These are phyloP conservation scores for Lordiphosa fenestrarum DNA, from an alignment of 2,888 invertebrate species.

Conservation along the genomic window DNA sequence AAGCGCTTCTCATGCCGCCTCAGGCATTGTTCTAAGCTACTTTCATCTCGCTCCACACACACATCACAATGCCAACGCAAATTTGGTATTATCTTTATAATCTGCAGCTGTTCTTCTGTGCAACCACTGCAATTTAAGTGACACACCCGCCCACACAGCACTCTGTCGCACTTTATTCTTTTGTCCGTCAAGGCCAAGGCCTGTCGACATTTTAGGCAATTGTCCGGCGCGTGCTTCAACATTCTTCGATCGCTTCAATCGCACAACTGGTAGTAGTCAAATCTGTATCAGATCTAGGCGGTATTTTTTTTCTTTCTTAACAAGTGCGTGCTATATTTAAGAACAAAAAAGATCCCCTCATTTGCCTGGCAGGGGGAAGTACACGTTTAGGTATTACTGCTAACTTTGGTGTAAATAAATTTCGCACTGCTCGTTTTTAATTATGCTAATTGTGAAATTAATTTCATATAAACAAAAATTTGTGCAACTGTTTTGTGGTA, in stretches of 20 bases:
- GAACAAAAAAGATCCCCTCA: too few species aligned
- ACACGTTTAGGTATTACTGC: not conserved
- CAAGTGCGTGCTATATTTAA: too few species aligned
- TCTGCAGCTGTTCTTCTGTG: constrained; percentile 19
- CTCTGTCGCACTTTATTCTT: constrained; percentile 34
- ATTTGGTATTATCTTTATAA: constrained; percentile 27
- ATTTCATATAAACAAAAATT: constrained; percentile 10
- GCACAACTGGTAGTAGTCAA: constrained; percentile 27
- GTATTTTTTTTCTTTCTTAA: not conserved
- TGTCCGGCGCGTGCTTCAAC: constrained; percentile 40
- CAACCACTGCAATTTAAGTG: constrained; percentile 38
- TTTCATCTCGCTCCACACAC: constrained; percentile 19
- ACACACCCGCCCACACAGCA: constrained; percentile 30
- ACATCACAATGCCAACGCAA: constrained; percentile 44
- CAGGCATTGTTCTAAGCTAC: constrained; percentile 39
- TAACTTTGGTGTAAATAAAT: constrained; percentile 2
- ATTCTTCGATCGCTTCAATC: constrained; percentile 35
- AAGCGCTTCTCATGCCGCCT: constrained; percentile 55
- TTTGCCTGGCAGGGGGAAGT: not conserved
- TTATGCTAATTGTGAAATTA: constrained; percentile 52
- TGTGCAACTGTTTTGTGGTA: constrained; percentile 21
- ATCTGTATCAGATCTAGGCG: constrained; percentile 4
- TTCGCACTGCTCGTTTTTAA: constrained; percentile 34
- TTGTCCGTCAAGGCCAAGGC: constrained; percentile 5
- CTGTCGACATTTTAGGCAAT: constrained; percentile 42